These are phyloP conservation scores for Ephialtes manifestator DNA, from an alignment of 2,888 invertebrate genomes.

Conservation along the genomic window DNA sequence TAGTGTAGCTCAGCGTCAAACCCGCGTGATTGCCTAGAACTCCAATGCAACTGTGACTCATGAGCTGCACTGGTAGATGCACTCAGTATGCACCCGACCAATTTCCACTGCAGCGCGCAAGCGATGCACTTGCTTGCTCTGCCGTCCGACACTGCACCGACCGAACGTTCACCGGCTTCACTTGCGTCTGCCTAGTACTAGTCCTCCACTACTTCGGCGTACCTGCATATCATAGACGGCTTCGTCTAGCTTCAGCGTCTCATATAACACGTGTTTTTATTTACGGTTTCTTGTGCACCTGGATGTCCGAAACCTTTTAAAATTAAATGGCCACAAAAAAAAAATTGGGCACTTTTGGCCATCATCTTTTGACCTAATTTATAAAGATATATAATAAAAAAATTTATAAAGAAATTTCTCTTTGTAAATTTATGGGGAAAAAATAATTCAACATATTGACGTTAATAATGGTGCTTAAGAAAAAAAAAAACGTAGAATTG, in stretches of 20 bases:
- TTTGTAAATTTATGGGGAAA: too few relatives aligned
- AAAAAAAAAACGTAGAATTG: too few relatives aligned
- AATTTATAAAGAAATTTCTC: too few relatives aligned
- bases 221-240: not conserved
- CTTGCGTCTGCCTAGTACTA: slow-evolving; percentile 79
- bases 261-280: slow-evolving; percentile 17
- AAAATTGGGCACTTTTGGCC: not conserved
- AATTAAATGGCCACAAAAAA: not conserved
- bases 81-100: slow-evolving; percentile 61
- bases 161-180: slow-evolving; percentile 51
- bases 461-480: too few relatives aligned
- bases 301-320: slow-evolving; percentile 5
- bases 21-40: not conserved
- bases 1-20: slow-evolving; percentile 42
- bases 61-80: slow-evolving; percentile 56
- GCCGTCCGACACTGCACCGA: slow-evolving; percentile 55
- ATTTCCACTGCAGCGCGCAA: slow-evolving; percentile 46
- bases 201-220: slow-evolving; percentile 78
- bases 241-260: slow-evolving; percentile 29
- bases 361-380: too few relatives aligned
- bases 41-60: not conserved
- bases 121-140: slow-evolving; percentile 26
- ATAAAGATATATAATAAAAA: too few relatives aligned
- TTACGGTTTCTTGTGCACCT: not conserved
- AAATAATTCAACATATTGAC: too few relatives aligned